These are phyloP conservation scores for Drosophila helvetica DNA, from an alignment of 2,888 invertebrate species.

Conservation along the genomic window DNA sequence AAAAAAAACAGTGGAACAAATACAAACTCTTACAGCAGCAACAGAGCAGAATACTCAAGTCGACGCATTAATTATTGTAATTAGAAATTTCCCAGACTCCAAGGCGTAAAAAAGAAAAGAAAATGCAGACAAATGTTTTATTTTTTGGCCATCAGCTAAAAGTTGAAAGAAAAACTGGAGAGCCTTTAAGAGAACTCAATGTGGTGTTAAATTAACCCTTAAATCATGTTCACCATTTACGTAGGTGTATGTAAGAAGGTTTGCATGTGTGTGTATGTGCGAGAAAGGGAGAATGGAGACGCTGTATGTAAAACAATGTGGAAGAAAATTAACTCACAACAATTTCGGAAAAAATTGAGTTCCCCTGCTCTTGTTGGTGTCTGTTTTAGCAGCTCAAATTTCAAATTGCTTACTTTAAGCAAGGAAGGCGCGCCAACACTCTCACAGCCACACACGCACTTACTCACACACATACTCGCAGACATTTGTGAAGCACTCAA, in stretches of 20 bases:
- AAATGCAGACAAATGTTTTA: constrained; percentile 1
- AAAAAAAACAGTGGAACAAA: neutral
- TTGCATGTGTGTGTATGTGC: neutral
- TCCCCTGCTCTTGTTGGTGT: constrained; percentile 28
- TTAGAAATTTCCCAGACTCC: constrained; percentile 59
- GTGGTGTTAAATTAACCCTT: constrained; percentile 70
- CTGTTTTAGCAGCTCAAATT: constrained; percentile 66
- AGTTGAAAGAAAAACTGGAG: neutral
- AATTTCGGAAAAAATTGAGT: constrained; percentile 51
- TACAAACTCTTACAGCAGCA: constrained; percentile 2
- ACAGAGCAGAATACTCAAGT: constrained; percentile 36
- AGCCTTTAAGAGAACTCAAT: constrained; percentile 46
- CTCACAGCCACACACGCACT: constrained; percentile 8
- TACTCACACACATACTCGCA: constrained; percentile 23
- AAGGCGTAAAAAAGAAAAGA: neutral
- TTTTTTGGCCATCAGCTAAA: constrained; percentile 38
- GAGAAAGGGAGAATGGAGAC: no score
- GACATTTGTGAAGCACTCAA: constrained; percentile 38
- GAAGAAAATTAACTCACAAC: constrained; percentile 61
- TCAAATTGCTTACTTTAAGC: constrained; percentile 79
- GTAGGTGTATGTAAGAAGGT: neutral
- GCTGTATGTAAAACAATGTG: constrained; percentile 52
- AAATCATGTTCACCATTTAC: constrained; percentile 42
- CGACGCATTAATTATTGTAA: constrained; percentile 74
- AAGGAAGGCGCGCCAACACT: constrained; percentile 64